Evolutionary conservation across 2,888 invertebrate genomes (phyloP).

Genomic region (Schizotus pectinicornis): DNA sequence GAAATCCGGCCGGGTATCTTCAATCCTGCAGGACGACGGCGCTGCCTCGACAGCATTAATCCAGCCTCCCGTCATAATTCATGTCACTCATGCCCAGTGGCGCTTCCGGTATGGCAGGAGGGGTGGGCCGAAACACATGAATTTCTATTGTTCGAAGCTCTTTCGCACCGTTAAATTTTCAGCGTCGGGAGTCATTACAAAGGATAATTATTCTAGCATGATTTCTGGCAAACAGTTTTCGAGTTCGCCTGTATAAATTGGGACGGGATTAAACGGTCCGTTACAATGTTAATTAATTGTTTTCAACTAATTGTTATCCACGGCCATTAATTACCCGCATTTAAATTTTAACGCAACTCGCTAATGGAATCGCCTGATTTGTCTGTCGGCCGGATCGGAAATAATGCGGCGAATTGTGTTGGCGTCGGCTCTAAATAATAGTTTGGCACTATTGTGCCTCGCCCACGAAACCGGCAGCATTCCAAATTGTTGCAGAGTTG

Average conservation of each 20-base stretch:
- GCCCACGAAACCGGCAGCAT: too few species aligned
- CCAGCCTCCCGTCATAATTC: slow-evolving; percentile 44
- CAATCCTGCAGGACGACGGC: slow-evolving; percentile 11
- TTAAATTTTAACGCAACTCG: slow-evolving; percentile 37
- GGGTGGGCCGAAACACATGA: slow-evolving; percentile 42
- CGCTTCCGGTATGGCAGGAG: slow-evolving; percentile 42
- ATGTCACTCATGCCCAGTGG: slow-evolving; percentile 45
- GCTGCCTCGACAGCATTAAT: slow-evolving; percentile 20
- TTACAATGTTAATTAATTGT: slow-evolving; percentile 50
- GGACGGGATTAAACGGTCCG: slow-evolving; percentile 42
- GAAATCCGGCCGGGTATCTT: slow-evolving; percentile 10
- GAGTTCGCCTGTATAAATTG: slow-evolving; percentile 14
- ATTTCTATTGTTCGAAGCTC: slow-evolving; percentile 52
- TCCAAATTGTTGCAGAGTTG: too few species aligned
- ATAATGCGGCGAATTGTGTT: slow-evolving; percentile 16
- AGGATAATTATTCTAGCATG: slow-evolving; percentile 51
- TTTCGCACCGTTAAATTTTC: slow-evolving; percentile 54
- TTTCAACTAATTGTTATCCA: slow-evolving; percentile 44
- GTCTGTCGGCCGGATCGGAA: slow-evolving; percentile 7
- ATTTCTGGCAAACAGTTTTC: slow-evolving; percentile 45
- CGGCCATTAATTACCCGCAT: slow-evolving; percentile 42
- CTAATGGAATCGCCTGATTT: slow-evolving; percentile 23
- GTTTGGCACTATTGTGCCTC: slow-evolving; percentile 6
- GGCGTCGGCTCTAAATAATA: slow-evolving; percentile 5
- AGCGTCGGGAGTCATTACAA: slow-evolving; percentile 48